These are phyloP conservation scores for Hyposoter didymator DNA, from an alignment of 2,888 invertebrate species.

Conservation along the genomic window DNA sequence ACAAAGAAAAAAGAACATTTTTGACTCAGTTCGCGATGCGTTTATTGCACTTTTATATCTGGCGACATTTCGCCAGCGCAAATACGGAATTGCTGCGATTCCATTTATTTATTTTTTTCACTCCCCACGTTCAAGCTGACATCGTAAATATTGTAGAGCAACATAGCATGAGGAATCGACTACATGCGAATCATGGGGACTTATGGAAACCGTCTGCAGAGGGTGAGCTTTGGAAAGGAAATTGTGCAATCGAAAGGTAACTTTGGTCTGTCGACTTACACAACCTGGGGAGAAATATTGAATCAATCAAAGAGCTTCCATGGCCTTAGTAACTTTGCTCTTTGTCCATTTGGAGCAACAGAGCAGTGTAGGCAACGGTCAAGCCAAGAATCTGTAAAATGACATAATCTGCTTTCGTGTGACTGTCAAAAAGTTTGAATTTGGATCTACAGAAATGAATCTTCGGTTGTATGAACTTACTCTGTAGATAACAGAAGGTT, in stretches of 20 bases:
- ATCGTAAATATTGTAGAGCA: not conserved
- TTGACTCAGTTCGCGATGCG: not conserved
- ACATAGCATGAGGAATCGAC: slow-evolving; percentile 8
- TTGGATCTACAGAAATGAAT: not conserved
- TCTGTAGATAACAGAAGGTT: slow-evolving; percentile 54
- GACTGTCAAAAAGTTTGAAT: too few species aligned
- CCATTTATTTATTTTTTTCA: not conserved
- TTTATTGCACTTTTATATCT: not conserved
- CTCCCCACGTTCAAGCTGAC: not conserved
- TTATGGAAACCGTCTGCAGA: not conserved
- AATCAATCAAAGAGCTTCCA: not conserved
- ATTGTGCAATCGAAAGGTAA: not conserved
- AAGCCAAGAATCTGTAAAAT: not conserved
- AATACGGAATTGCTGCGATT: not conserved
- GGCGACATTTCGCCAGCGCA: not conserved
- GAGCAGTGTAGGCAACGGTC: not conserved
- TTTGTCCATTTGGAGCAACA: slow-evolving; percentile 5
- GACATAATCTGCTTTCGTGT: too few species aligned
- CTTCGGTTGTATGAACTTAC: slow-evolving; percentile 23
- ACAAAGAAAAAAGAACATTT: slow-evolving; percentile 6
- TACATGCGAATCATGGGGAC: slow-evolving; percentile 1
- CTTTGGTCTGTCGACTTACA: not conserved
- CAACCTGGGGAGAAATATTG: not conserved
- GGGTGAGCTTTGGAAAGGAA: not conserved
- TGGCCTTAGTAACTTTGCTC: not conserved